phyloP scores from a whole-genome alignment of 2,888 invertebrate genomes.

The Fragum whitleyi region DNA sequence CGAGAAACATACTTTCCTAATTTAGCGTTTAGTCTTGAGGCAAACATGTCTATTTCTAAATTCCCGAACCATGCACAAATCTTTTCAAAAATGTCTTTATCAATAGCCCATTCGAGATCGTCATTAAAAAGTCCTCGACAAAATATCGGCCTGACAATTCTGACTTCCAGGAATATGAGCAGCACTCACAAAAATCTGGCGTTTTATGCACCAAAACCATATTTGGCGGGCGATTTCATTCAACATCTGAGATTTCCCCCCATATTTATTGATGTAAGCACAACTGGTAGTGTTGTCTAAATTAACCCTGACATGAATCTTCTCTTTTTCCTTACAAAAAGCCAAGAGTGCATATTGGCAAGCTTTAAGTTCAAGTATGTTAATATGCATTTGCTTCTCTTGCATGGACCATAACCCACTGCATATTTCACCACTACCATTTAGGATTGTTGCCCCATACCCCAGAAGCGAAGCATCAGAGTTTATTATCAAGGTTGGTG shows the following conservation, averaged over 20 bases:
- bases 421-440: background rate
- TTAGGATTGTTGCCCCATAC: background rate
- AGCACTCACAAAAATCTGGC: background rate
- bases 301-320: background rate
- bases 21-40: constrained; percentile 41
- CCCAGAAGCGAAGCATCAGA: background rate
- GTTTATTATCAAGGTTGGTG: constrained; percentile 12
- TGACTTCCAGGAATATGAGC: background rate
- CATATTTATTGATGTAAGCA: background rate
- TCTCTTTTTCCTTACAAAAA: background rate
- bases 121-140: background rate
- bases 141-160: background rate
- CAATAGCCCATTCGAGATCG: background rate
- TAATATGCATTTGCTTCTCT: background rate
- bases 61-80: constrained; percentile 12
- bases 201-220: constrained; percentile 45
- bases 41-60: constrained; percentile 36
- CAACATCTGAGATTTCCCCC: constrained; percentile 26
- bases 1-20: constrained; percentile 30
- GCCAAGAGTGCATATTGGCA: background rate
- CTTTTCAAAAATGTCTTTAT: constrained; percentile 26
- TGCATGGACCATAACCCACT: background rate
- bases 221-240: constrained; percentile 41
- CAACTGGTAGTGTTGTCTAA: background rate
- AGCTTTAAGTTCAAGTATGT: background rate